Evolutionary conservation across 2,113 vertebrate species (phyloP).

Genomic region (Lates calcarifer): DNA sequence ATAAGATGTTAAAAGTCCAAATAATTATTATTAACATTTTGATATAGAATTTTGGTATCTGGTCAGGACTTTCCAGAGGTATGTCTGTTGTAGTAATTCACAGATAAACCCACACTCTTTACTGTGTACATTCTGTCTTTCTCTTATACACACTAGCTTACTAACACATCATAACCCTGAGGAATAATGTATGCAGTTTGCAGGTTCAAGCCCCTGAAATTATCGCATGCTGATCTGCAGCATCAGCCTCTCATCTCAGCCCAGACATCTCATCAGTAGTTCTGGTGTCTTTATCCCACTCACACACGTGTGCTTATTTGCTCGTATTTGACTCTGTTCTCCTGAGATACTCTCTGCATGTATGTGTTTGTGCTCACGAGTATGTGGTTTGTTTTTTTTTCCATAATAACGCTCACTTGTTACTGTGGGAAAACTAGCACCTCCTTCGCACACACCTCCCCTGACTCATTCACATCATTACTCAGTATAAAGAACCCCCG

Average conservation of each 20-base stretch:
- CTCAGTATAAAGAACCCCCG: slow-evolving; percentile 30
- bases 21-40: not conserved
- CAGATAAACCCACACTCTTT: not conserved
- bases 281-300: slow-evolving; percentile 14
- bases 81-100: not conserved
- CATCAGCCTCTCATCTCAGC: slow-evolving; percentile 47
- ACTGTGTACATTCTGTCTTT: not conserved
- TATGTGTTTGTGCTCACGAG: slow-evolving; percentile 13
- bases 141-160: not conserved
- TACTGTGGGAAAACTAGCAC: slow-evolving; percentile 32
- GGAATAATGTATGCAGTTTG: slow-evolving; percentile 53
- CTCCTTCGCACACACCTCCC: not conserved
- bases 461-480: slow-evolving; percentile 34
- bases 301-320: not conserved
- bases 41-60: not conserved
- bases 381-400: slow-evolving; percentile 10
- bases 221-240: slow-evolving; percentile 63
- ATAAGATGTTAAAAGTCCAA: not conserved
- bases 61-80: not conserved
- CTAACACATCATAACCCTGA: slow-evolving; percentile 21
- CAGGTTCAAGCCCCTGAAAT: slow-evolving; percentile 45
- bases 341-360: not conserved
- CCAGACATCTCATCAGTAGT: slow-evolving; percentile 45
- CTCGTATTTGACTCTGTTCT: slow-evolving; percentile 28
- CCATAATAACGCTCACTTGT: not conserved